Percentiles rank a stretch among this genome's conserved stretches.
These are phyloP conservation scores for Takifugu flavidus DNA, from an alignment of 2,113 vertebrate genomes.

Conservation along the genomic window DNA sequence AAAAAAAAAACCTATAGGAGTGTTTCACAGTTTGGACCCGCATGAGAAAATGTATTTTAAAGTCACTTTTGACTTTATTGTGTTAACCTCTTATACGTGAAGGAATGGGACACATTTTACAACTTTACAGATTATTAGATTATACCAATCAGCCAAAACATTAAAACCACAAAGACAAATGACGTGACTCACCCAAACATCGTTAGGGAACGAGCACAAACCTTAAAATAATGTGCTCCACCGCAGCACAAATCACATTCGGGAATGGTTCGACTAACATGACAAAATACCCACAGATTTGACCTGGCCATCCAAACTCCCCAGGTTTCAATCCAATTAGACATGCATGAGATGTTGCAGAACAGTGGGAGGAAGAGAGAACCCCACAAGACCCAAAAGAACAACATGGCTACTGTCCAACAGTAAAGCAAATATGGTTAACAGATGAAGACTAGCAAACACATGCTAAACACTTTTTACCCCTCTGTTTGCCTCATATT, in stretches of 20 bases:
- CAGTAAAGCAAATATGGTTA: not conserved
- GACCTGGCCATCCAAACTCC: too few species aligned
- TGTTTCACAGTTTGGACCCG: conserved; percentile 31
- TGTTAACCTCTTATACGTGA: conserved; percentile 37
- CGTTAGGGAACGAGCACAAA: not conserved
- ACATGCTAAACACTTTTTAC: too few species aligned
- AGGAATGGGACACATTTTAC: conserved; percentile 35
- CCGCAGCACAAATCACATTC: too few species aligned
- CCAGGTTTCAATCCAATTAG: too few species aligned
- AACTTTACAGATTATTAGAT: conserved; percentile 38
- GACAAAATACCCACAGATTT: too few species aligned
- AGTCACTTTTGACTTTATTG: conserved; percentile 40
- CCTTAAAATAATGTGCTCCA: too few species aligned
- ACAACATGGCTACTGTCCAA: not conserved
- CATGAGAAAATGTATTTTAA: conserved; percentile 31
- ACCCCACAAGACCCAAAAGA: not conserved
- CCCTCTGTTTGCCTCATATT: too few species aligned
- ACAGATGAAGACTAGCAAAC: too few species aligned
- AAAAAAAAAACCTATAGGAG: conserved; percentile 34
- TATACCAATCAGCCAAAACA: not conserved
- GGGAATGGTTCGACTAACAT: too few species aligned
- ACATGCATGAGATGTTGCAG: too few species aligned
- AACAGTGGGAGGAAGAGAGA: too few species aligned
- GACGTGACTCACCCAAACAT: not conserved
- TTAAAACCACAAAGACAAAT: not conserved